These are phyloP conservation scores for Erethizon dorsatum DNA, from an alignment of 2,797 vertebrate species.

Conservation along the genomic window DNA sequence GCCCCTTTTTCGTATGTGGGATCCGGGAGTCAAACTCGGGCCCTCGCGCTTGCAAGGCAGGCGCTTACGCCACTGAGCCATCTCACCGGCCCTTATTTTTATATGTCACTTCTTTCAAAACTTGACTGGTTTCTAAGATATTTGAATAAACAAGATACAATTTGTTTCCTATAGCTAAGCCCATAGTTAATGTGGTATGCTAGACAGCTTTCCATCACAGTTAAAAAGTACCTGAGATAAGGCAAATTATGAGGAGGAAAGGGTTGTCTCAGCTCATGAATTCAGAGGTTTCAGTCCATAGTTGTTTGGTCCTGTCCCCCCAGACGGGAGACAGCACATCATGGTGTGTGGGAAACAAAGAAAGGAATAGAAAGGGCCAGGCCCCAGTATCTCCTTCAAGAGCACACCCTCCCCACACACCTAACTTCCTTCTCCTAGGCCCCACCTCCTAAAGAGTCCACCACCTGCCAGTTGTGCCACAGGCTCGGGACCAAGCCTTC, in stretches of 20 bases:
- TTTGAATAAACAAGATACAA: constrained; percentile 41
- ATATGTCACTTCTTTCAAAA: constrained; percentile 44
- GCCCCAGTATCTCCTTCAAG: not conserved
- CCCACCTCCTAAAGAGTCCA: not conserved
- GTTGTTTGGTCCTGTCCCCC: not conserved
- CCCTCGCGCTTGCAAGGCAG: too few relatives aligned
- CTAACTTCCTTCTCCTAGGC: not conserved
- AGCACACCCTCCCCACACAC: too few relatives aligned
- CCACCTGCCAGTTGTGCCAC: not conserved
- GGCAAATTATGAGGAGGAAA: not conserved
- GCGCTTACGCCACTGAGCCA: too few relatives aligned
- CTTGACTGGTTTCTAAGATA: constrained; percentile 34
- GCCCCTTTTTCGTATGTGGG: too few relatives aligned
- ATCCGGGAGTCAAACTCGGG: too few relatives aligned
- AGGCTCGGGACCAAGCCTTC: not conserved
- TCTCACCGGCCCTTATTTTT: too few relatives aligned
- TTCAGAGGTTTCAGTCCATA: not conserved
- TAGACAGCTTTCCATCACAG: not conserved
- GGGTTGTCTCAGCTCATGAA: not conserved
- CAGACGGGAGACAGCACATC: not conserved
- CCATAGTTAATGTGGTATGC: not conserved
- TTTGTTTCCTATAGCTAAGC: constrained; percentile 3
- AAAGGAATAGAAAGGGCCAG: not conserved
- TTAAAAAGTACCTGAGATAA: constrained; percentile 2
- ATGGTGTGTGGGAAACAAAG: not conserved